Base-by-base conservation (phyloP, 2,888 invertebrate genomes). In the Agrotis ipsilon region DNA sequence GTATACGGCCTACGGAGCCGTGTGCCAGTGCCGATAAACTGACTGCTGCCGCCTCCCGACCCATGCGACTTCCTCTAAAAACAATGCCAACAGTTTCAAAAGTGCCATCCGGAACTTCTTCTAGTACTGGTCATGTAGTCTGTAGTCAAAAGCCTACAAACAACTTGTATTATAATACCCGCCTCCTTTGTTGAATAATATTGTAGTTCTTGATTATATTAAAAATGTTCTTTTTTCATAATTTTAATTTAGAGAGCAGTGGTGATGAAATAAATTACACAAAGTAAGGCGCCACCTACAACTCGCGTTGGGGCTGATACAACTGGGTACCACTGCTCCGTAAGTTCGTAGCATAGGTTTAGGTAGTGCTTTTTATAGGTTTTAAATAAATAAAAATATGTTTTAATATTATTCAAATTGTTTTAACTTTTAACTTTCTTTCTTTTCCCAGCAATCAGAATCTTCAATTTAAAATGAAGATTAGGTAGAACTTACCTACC, bases 81-180 rank as follows among this genome's bases (percentile, higher is more conserved):
- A 87, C 88, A 3, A 70, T 83, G 2, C 75, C 89, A 11, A 77
- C 32, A 32, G 6, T 6, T 7, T 32, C 32, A 32, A 32, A 32
- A 3, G 72, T 83, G 3, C 75, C 89, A 11, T 76, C 78, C 59
- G 57, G 66, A 24, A 72, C 73, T 48, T 65, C 74, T 9, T 45
- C 60, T 19, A 51, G 66, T 54, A 68, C 73, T 5, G 55, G 60
- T n/a, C 78, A 77, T 51, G n/a, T n/a, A n/a, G n/a, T n/a, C n/a
- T 81, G 81, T 71, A 78, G 86, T 73, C 90, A 88, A 72, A 93
- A 90, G 81, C 89, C 90, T 46, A 67, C 84, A 19, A 84, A 67
- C 57, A 90, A 90, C 85, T 66, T 61, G 63, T 93, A 93, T 81
- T 93, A 92, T 73, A 88, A 92, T 79, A 91, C 88, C 66, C 88